phyloP scores from a whole-genome alignment of 2,113 vertebrate species.

The Paracanthobrama guichenoti region DNA sequence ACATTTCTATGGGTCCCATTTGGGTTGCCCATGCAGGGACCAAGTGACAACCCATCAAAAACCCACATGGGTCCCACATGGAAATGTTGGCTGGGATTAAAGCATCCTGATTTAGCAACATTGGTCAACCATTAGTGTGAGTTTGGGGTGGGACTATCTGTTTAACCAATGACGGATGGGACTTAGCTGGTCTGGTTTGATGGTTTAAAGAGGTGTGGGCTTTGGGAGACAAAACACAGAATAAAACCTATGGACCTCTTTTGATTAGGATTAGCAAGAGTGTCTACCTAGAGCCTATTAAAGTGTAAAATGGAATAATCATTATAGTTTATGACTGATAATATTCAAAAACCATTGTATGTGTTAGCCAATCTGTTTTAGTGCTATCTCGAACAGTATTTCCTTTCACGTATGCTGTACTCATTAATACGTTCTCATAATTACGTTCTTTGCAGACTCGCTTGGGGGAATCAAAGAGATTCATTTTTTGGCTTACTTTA shows the following conservation, averaged over 20 bases:
- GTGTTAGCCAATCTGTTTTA: conserved; percentile 5
- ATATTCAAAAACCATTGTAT: conserved; percentile 7
- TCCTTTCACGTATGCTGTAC: conserved; percentile 6
- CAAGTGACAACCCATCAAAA: too few relatives aligned
- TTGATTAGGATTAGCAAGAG: not conserved
- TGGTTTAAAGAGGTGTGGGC: not conserved
- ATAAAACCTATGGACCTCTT: not conserved
- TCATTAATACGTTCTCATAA: conserved; percentile 35
- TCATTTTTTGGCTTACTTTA: conserved; percentile 26
- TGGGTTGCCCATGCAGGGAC: too few relatives aligned
- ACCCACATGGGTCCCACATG: too few relatives aligned
- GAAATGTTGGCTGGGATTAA: too few relatives aligned
- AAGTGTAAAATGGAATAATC: not conserved
- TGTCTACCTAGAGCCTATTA: not conserved
- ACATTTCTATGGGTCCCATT: too few relatives aligned
- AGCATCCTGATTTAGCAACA: not conserved
- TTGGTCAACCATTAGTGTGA: not conserved
- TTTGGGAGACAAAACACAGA: not conserved
- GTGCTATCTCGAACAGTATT: conserved; percentile 22
- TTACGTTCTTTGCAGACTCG: conserved; percentile 24
- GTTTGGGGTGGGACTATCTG: not conserved
- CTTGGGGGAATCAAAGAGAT: conserved; percentile 38
- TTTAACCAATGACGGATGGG: not conserved
- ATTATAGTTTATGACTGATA: not conserved
- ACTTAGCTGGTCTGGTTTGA: not conserved